Evolutionary conservation across 2,797 vertebrate genomes (phyloP).

Genomic region (Pagetopsis macropterus): DNA sequence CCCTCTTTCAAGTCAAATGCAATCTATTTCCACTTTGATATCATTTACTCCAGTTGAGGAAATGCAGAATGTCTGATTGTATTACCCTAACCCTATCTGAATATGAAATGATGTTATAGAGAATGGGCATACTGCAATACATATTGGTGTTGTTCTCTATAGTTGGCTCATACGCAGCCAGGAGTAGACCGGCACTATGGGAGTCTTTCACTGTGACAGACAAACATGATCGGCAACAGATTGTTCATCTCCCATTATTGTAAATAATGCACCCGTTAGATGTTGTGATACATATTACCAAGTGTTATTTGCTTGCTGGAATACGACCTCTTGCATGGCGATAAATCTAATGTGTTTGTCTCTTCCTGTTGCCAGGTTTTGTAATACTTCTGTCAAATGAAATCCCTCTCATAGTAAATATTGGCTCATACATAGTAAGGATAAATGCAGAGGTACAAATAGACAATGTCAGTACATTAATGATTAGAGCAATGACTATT

Average conservation of each 20-base stretch:
- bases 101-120: conserved; percentile 16
- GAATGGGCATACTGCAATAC: conserved; percentile 26
- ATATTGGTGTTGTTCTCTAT: background rate
- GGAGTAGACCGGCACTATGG: background rate
- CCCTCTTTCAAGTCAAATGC: conserved; percentile 64
- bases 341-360: conserved; percentile 38
- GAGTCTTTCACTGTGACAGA: conserved; percentile 21
- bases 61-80: conserved; percentile 35
- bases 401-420: conserved; percentile 21
- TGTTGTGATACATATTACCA: conserved; percentile 45
- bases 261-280: conserved; percentile 42
- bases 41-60: conserved; percentile 42
- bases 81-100: conserved; percentile 21
- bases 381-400: conserved; percentile 11
- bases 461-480: background rate
- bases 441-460: conserved; percentile 6
- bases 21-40: conserved; percentile 65
- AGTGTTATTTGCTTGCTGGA: conserved; percentile 39
- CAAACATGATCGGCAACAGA: conserved; percentile 47
- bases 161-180: background rate
- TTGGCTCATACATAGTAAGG: too few species aligned
- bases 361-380: conserved; percentile 32
- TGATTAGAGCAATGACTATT: background rate
- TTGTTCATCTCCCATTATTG: conserved; percentile 42
- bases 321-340: conserved; percentile 36